Conservation (phyloP, 1,140 invertebrate genomes). For the Macrocentrus cingulum region DNA sequence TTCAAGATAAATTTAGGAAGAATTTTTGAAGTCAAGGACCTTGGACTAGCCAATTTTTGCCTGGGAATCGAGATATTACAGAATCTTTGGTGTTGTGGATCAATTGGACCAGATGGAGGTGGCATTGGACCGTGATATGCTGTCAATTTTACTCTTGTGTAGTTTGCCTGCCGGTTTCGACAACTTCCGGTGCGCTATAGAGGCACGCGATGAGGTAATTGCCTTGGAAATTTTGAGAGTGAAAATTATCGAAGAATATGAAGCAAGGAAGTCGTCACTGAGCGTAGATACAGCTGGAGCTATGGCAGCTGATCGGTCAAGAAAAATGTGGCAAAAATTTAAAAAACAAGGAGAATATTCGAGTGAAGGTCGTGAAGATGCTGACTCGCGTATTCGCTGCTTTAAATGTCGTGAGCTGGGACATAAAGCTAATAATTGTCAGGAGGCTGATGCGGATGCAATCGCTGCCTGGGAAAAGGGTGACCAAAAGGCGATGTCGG, state of each 20-base stretch:
- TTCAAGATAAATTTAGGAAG: slow-evolving; percentile 13
- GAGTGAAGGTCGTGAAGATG: too few relatives aligned
- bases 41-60: slow-evolving; percentile 22
- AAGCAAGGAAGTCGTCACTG: not conserved
- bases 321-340: too few relatives aligned
- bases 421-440: not conserved
- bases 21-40: slow-evolving; percentile 33
- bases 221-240: not conserved
- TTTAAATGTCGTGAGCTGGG: too few relatives aligned
- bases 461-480: not conserved
- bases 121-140: slow-evolving; percentile 20
- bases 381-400: too few relatives aligned
- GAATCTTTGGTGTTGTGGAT: not conserved
- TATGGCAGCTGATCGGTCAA: not conserved
- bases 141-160: not conserved
- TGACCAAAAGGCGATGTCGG: slow-evolving; percentile 29
- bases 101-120: slow-evolving; percentile 21
- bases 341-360: too few relatives aligned
- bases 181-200: not conserved
- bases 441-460: not conserved
- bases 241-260: not conserved
- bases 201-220: not conserved
- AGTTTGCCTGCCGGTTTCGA: not conserved
- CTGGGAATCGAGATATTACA: slow-evolving; percentile 25
- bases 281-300: not conserved